Base-by-base conservation (phyloP, 2,888 invertebrate genomes). In the Ceraclea dissimilis region DNA sequence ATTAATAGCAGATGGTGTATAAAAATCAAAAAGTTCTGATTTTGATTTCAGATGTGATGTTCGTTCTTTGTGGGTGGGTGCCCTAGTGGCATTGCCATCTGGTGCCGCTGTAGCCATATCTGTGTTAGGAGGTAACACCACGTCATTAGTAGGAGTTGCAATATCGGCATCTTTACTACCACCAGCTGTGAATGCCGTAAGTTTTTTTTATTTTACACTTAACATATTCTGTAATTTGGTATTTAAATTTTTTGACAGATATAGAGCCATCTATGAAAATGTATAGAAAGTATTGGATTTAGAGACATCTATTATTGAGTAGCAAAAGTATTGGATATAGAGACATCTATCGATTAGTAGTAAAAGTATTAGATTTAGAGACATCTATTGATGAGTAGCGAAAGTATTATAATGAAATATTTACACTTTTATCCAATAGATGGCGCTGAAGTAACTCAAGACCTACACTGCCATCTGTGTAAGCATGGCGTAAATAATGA, bases 161-260 rank as follows among this genome's bases (percentile, higher is more conserved):
- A 90, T 90, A 64, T 90, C 90, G 0, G 88, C 88, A 0, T 88
- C 90, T 0, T 70, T 90, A 16, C 72, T 90, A 56, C 90, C 90
- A 1, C 89, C 90, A 2, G 88, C 88, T 52, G 89, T 90, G 1
- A 90, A 90, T 72, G 84, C 88, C 58, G 88, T 83, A 65, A 73
- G 75, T 71, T 53, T 58, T 34, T 18, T 13, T 39, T 13, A 8
- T 43, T 47, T n/a, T 33, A 33, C 33, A 33, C 8, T 33, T n/a
- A n/a, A n/a, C n/a, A n/a, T n/a, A n/a, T n/a, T n/a, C n/a, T n/a
- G n/a, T n/a, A n/a, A n/a, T n/a, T n/a, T n/a, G n/a, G n/a, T n/a
- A n/a, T n/a, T n/a, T n/a, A n/a, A n/a, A n/a, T n/a, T n/a, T n/a
- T n/a, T n/a, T n/a, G n/a, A n/a, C n/a, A n/a, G n/a, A n/a, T n/a